Base-by-base conservation (phyloP, 2,113 vertebrate species). In the Athene noctua region DNA sequence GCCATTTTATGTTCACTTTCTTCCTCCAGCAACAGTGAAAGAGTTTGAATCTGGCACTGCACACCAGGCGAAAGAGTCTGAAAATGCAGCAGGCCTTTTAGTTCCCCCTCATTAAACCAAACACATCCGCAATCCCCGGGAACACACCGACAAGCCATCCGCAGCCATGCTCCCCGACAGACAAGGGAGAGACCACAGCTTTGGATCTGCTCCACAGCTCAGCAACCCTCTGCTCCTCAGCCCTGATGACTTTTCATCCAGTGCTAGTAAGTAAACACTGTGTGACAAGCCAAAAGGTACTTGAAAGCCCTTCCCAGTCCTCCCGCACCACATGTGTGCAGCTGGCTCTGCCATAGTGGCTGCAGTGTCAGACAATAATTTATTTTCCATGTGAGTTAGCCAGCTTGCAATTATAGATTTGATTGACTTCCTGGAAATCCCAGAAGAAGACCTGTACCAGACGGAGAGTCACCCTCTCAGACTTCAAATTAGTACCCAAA, bases 401-500 rank as follows among this genome's bases (percentile, higher is more conserved):
- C 81, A 94, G 70, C 70, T 52, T 93, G 78, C 88, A 94, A 75
- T 79, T 82, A 93, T 9, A 88, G 40, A 81, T 82, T 47, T 82
- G 88, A 93, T 23, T 88, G 74, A 93, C 52, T 93, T 80, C n/a
- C 79, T 65, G 79, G 67, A 92, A 97, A 94, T 82, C 73, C 79
- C 90, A 49, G 54, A 75, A 75, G 90, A 92, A 3, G 17, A 92
- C 59, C 81, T 79, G 36, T 38, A 80, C 52, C 81, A 95, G 62
- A 66, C 20, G 3, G 62, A 83, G 20, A 93, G 70, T 92, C 70
- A 75, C 57, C 62, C n/a, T 44, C 51, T 70, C 42, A 91, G 83
- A 61, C 72, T 94, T 73, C 86, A 92, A 88, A 94, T 88, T 70
- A 96, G 75, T 52, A 95, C 82, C 59, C 80, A 94, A 88, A 95